Percentiles rank a stretch among this genome's conserved stretches.
These are phyloP conservation scores for Bombus soroeensis DNA, from an alignment of 1,140 invertebrate genomes.

Conservation along the genomic window DNA sequence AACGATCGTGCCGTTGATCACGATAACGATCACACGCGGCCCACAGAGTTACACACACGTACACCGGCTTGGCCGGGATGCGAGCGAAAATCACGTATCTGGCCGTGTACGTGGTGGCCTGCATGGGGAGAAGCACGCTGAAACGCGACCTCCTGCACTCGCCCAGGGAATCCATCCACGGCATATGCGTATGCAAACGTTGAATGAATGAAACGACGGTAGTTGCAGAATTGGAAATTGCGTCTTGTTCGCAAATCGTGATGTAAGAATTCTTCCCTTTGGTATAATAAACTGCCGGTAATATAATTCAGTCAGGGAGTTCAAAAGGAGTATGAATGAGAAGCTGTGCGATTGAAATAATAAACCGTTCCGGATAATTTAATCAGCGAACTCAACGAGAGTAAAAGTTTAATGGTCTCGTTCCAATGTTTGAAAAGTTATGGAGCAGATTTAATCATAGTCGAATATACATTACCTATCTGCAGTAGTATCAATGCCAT, in stretches of 20 bases:
- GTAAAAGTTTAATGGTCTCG: no score
- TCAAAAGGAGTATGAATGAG: not conserved
- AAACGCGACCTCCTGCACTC: constrained; percentile 12
- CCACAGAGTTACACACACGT: not conserved
- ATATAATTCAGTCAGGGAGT: not conserved
- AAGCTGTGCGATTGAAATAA: not conserved
- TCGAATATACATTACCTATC: no score
- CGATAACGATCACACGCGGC: constrained; percentile 36
- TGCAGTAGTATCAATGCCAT: no score
- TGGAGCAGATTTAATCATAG: no score
- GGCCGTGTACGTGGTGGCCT: not conserved
- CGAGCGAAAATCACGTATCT: constrained; percentile 36
- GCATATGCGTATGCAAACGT: not conserved
- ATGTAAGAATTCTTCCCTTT: not conserved
- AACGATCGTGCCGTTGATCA: constrained; percentile 51
- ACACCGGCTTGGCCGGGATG: not conserved
- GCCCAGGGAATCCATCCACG: not conserved
- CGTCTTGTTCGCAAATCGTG: not conserved
- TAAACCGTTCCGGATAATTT: not conserved
- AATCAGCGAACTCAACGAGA: no score
- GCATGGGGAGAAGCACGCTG: not conserved
- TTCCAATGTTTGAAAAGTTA: no score
- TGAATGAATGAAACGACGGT: not conserved
- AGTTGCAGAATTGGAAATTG: not conserved
- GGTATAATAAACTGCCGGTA: not conserved